These are phyloP conservation scores for Leptonema lineaticorne DNA, from an alignment of 1,140 invertebrate species.

Conservation along the genomic window DNA sequence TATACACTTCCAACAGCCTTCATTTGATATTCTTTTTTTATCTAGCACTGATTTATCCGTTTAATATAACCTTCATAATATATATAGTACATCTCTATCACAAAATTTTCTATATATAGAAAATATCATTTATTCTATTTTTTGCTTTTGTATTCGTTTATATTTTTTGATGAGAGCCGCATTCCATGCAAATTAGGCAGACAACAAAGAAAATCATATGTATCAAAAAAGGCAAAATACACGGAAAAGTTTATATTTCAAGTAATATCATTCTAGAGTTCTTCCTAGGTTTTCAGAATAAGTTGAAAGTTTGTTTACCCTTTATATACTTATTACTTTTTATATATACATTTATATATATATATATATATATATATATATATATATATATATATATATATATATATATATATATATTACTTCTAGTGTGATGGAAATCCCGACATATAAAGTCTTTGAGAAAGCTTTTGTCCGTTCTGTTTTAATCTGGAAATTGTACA, in stretches of 20 bases:
- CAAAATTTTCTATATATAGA: no score
- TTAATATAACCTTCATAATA: no score
- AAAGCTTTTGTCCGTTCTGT: conserved; percentile 17
- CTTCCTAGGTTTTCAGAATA: conserved; percentile 13
- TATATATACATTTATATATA: no score
- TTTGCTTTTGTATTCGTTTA: no score
- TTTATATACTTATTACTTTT: no score
- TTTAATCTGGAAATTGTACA: conserved; percentile 19
- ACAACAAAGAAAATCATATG: conserved; percentile 21
- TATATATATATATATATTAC: no score
- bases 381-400: no score
- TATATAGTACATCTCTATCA: no score
- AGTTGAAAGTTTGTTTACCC: conserved; percentile 6
- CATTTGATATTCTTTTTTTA: conserved; percentile 24
- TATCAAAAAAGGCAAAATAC: conserved; percentile 1
- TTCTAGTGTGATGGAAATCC: conserved; percentile 6
- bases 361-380: no score
- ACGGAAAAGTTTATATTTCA: background rate
- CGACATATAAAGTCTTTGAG: conserved; percentile 12
- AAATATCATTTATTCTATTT: no score
- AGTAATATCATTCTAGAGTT: background rate
- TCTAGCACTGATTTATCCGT: no score
- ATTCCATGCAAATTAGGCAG: background rate
- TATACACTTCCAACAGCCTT: conserved; percentile 27
- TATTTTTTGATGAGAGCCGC: no score